Evolutionary conservation across 2,888 invertebrate genomes (phyloP).

Genomic region (Nasonia oneida): DNA sequence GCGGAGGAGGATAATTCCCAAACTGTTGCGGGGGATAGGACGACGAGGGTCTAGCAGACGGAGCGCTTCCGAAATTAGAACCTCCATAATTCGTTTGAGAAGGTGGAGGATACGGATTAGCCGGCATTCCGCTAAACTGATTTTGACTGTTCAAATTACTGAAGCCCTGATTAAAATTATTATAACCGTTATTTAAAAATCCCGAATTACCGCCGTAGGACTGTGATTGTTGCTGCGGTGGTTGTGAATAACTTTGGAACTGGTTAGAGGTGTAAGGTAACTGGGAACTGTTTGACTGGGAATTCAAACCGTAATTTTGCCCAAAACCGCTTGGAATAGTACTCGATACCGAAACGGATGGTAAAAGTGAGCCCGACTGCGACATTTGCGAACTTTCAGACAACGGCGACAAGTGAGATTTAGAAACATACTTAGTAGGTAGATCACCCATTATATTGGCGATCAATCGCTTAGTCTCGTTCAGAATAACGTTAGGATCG

Average conservation of each 20-base stretch:
- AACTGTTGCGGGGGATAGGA: conserved; percentile 72
- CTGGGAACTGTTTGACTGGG: conserved; percentile 59
- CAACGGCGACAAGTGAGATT: conserved; percentile 68
- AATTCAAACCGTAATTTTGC: conserved; percentile 66
- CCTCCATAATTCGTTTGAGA: conserved; percentile 69
- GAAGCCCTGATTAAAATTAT: conserved; percentile 72
- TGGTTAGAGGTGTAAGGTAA: conserved; percentile 68
- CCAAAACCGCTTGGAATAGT: conserved; percentile 66
- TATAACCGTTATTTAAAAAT: conserved; percentile 75
- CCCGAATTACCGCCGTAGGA: conserved; percentile 68
- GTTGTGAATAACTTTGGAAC: conserved; percentile 68
- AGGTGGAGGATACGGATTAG: conserved; percentile 69
- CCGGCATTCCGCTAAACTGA: conserved; percentile 61
- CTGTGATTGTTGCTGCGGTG: conserved; percentile 63
- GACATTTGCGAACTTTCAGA: conserved; percentile 50
- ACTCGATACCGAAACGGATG: conserved; percentile 24
- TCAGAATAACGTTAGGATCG: conserved; percentile 79
- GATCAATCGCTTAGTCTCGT: conserved; percentile 83
- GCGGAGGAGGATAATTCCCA: conserved; percentile 68
- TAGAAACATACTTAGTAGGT: conserved; percentile 76
- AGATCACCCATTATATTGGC: conserved; percentile 84
- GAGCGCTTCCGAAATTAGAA: conserved; percentile 64
- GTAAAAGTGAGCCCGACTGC: conserved; percentile 20
- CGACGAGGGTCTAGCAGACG: conserved; percentile 61
- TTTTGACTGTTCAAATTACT: conserved; percentile 65